phyloP scores from a whole-genome alignment of 2,888 invertebrate genomes.

The Sepiola atlantica region DNA sequence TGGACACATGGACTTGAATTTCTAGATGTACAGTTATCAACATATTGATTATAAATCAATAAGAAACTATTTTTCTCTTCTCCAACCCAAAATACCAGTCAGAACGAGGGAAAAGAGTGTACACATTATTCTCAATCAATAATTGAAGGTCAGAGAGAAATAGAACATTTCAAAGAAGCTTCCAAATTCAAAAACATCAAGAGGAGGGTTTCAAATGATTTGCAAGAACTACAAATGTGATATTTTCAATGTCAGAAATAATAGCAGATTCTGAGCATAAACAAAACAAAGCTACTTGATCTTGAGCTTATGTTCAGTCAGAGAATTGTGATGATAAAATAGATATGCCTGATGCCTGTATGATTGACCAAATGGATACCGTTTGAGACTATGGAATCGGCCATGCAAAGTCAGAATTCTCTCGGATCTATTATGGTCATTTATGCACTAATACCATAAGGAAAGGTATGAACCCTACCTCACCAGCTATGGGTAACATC shows the following conservation, averaged over 20 bases:
- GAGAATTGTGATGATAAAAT: neutral
- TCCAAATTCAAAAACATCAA: neutral
- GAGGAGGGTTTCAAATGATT: neutral
- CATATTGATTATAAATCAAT: constrained; percentile 3
- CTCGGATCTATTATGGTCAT: too few species aligned
- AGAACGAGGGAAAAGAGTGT: neutral
- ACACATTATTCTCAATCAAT: neutral
- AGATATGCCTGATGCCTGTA: too few species aligned
- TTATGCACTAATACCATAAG: too few species aligned
- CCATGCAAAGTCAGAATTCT: too few species aligned
- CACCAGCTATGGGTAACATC: too few species aligned
- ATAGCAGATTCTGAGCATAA: neutral
- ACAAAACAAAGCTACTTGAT: neutral
- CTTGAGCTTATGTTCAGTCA: neutral
- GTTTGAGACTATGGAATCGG: too few species aligned
- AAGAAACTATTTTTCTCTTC: neutral
- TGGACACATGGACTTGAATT: neutral
- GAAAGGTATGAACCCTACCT: too few species aligned
- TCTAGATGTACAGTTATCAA: neutral
- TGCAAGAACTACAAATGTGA: neutral
- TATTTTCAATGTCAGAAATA: constrained; percentile 14
- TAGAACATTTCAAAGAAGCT: neutral
- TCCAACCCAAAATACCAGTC: neutral
- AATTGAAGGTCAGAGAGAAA: constrained; percentile 2
- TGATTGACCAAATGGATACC: too few species aligned